These are phyloP conservation scores for Spongilla lacustris DNA, from an alignment of 37 sponge, comb jelly and placozoan genomes.

Conservation along the genomic window DNA sequence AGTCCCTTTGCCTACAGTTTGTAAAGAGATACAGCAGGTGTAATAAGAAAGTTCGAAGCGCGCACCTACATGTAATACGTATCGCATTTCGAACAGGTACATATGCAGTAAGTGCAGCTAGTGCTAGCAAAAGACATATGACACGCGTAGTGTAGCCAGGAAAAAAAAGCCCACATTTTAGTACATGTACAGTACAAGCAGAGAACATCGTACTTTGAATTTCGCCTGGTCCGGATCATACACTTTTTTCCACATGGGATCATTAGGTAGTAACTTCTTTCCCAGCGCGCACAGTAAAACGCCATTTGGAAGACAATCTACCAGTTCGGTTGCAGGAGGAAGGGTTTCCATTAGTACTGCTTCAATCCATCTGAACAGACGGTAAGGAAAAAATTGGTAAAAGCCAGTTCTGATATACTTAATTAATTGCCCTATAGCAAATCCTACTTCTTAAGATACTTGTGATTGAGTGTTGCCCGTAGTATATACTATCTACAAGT, in stretches of 20 bases:
- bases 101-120: neutral
- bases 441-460: too few species aligned
- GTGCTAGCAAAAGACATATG: neutral
- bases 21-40: neutral
- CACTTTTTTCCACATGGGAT: conserved; percentile 69
- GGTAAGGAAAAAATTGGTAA: neutral
- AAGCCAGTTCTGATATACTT: neutral
- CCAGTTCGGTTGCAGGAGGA: conserved; percentile 68
- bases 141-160: too few species aligned
- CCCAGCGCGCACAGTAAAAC: conserved; percentile 78
- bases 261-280: conserved; percentile 63
- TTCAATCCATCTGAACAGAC: conserved; percentile 75
- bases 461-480: too few species aligned
- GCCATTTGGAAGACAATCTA: conserved; percentile 66
- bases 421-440: neutral
- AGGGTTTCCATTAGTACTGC: conserved; percentile 34
- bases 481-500: too few species aligned
- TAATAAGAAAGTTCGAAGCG: neutral
- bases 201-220: conserved; percentile 43
- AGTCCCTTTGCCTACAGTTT: conserved; percentile 56
- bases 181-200: too few species aligned
- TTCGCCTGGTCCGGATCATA: conserved; percentile 73
- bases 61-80: neutral
- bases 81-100: neutral
- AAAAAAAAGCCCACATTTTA: too few species aligned